phyloP scores from a whole-genome alignment of 2,797 vertebrate species.

The Darevskia nairensis region DNA sequence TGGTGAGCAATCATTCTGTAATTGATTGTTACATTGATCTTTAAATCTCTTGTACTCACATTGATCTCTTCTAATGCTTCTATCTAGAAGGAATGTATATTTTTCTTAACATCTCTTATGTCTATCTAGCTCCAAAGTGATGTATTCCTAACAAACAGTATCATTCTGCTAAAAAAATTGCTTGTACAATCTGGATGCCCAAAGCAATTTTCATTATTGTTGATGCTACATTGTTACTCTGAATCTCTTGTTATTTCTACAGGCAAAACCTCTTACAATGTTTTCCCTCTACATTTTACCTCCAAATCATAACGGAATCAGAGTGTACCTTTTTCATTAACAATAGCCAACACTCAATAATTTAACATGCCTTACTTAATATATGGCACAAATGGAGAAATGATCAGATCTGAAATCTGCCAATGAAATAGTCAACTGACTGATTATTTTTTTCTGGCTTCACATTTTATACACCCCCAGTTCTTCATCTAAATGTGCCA shows the following conservation, averaged over 20 bases:
- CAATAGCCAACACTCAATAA: not conserved
- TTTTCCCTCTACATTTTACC: not conserved
- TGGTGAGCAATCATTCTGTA: not conserved
- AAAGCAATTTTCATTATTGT: not conserved
- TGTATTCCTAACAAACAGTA: conserved; percentile 43
- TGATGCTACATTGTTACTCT: conserved; percentile 33
- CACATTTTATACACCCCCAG: not conserved
- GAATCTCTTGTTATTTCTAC: conserved; percentile 28
- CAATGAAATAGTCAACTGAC: not conserved
- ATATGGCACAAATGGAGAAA: not conserved
- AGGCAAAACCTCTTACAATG: not conserved
- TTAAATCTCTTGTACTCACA: conserved; percentile 40
- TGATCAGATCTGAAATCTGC: not conserved
- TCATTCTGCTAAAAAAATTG: not conserved
- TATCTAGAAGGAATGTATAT: conserved; percentile 64
- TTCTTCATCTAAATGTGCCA: not conserved
- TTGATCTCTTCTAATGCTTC: conserved; percentile 65
- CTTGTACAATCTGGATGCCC: not conserved
- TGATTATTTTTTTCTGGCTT: not conserved
- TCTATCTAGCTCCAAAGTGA: conserved; percentile 41
- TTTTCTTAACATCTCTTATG: conserved; percentile 51
- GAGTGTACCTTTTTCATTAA: not conserved
- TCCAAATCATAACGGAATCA: not conserved
- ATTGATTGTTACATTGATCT: conserved; percentile 25
- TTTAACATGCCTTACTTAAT: not conserved